These are phyloP conservation scores for Harpagifer antarcticus DNA, from an alignment of 2,797 vertebrate species.

Conservation along the genomic window DNA sequence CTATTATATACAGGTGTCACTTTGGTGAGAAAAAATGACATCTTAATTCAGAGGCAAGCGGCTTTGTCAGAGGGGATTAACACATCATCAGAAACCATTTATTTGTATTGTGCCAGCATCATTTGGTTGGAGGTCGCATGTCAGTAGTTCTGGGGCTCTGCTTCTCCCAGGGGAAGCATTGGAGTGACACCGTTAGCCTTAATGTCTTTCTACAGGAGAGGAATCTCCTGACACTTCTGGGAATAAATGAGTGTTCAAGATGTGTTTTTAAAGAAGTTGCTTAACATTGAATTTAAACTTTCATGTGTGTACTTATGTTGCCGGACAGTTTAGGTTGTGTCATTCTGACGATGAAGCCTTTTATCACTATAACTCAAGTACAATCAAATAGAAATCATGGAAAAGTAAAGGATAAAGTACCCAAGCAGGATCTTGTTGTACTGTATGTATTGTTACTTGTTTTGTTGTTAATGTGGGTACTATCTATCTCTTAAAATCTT, in stretches of 20 bases:
- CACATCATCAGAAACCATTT: constrained; percentile 81
- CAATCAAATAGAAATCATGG: constrained; percentile 10
- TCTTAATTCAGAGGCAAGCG: constrained; percentile 81
- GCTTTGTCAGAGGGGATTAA: constrained; percentile 84
- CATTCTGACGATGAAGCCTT: constrained; percentile 7
- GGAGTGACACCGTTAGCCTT: constrained; percentile 65
- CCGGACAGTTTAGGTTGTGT: constrained; percentile 5
- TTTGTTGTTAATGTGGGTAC: not conserved
- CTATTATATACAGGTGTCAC: constrained; percentile 87
- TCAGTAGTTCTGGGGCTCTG: constrained; percentile 64
- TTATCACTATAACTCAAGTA: not conserved
- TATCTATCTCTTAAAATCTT: not conserved
- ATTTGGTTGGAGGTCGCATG: constrained; percentile 67
- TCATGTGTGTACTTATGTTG: not conserved
- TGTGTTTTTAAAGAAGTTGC: constrained; percentile 29
- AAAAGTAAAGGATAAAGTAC: constrained; percentile 18
- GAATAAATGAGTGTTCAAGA: constrained; percentile 43
- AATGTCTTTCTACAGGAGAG: constrained; percentile 57
- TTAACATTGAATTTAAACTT: constrained; percentile 21
- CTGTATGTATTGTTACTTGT: not conserved
- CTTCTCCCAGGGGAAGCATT: constrained; percentile 38
- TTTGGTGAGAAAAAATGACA: constrained; percentile 85
- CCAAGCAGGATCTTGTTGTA: not conserved
- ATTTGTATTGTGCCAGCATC: constrained; percentile 81
- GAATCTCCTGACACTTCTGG: constrained; percentile 44